Evolutionary conservation across 2,113 vertebrate genomes (phyloP), one percentile per base, ranked within the genome.

Genomic region (Oreochromis aureus): DNA sequence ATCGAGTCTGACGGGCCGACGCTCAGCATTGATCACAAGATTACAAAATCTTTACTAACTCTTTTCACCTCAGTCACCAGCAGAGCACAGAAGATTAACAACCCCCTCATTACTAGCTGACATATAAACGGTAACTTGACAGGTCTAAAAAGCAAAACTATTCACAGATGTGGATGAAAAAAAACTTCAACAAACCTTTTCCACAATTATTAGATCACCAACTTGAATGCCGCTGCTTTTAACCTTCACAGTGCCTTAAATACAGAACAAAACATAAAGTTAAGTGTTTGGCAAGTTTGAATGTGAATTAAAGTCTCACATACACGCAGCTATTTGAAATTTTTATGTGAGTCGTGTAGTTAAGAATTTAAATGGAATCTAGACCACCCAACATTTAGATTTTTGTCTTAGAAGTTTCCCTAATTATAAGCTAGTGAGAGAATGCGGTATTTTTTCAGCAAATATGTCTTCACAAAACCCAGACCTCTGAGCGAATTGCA

Each of bases 221-320:
- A 99, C 99, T 96, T 99, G 99, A 92, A 99, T 99, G 24, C 94
- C 96, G 15, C 98, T 98, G 91, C 99, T 99, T 96, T 99, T 99
- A 93, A 99, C 98, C 93, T 99, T 99, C 90, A 98, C 96, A 1
- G 98, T 99, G 46, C 99, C 99, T 99, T 95, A 76, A 92, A 93
- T 1, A 86, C 19, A 87, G 3, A 87, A 86, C 34, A 91, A 6
- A 46, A 76, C 15, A 34, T 1, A n/a, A 85, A 61, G 48, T 87
- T 36, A 5, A 27, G 11, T 11, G 15, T 66, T 82, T 19, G n/a
- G 15, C 11, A 19, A 32, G 3, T 82, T 51, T 82, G 27, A 22
- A 22, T 61, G 24, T 63, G 51, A 6, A 63, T 7, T 32, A 5
- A 48, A 34, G 44, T 82, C 27, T 82, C 19, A 10, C 4, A 51